These are phyloP conservation scores for Iselma pallidipennis DNA, from an alignment of 2,888 invertebrate genomes.

Conservation along the genomic window DNA sequence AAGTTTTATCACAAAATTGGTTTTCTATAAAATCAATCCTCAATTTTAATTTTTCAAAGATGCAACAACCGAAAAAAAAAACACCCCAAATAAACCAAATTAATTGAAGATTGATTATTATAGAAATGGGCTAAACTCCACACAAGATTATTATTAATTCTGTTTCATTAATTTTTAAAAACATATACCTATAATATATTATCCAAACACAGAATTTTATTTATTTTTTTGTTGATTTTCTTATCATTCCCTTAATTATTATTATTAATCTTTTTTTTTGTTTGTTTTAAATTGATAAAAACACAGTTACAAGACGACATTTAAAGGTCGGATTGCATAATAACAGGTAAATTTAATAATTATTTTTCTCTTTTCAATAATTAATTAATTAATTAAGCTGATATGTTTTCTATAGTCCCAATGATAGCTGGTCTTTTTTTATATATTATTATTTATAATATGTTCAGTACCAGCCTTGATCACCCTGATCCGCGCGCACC, in stretches of 20 bases:
- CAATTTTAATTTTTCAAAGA: constrained; percentile 9
- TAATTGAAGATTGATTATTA: constrained; percentile 11
- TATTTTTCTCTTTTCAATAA: constrained; percentile 32
- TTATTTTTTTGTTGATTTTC: constrained; percentile 21
- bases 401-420: constrained; percentile 74
- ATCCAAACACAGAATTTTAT: constrained; percentile 50
- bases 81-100: constrained; percentile 6
- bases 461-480: constrained; percentile 43
- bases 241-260: constrained; percentile 25
- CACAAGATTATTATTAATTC: constrained; percentile 33
- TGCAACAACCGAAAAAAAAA: no score
- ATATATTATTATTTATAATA: neutral
- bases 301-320: constrained; percentile 58
- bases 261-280: constrained; percentile 7
- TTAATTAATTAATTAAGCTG: constrained; percentile 66
- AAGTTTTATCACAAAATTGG: constrained; percentile 53
- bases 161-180: constrained; percentile 38
- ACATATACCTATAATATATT: constrained; percentile 45
- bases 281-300: constrained; percentile 39
- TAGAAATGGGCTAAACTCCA: constrained; percentile 38
- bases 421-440: constrained; percentile 54
- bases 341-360: constrained; percentile 46
- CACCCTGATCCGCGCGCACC: constrained; percentile 53
- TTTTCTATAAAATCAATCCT: constrained; percentile 33
- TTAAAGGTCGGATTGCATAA: constrained; percentile 58